A percentile compares a stretch with the other conserved stretches of the same genome.
phyloP scores from a whole-genome alignment of 2,113 vertebrate genomes.

The Helogale parvula region DNA sequence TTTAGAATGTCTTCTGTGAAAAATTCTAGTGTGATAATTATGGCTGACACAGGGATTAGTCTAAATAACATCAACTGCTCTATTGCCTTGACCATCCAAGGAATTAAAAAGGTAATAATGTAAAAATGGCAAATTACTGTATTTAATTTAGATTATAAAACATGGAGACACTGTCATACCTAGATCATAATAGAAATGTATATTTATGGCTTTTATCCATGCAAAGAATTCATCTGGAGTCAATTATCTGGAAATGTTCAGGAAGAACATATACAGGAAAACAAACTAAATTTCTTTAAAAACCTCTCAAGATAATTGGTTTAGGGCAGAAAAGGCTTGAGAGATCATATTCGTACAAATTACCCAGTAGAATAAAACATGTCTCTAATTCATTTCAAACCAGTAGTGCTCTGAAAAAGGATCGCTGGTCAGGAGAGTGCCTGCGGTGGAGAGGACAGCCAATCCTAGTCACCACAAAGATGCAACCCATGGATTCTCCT shows the following conservation, averaged over 20 bases:
- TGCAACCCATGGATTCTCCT: background rate
- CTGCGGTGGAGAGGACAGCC: no score
- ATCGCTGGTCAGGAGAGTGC: background rate
- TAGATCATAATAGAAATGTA: background rate
- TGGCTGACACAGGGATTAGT: background rate
- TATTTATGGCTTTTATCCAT: conserved; percentile 49
- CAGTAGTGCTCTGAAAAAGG: background rate
- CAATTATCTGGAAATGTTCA: conserved; percentile 66
- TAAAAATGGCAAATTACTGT: conserved; percentile 30
- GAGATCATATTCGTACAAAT: conserved; percentile 32
- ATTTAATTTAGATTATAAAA: conserved; percentile 45
- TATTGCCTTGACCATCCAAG: background rate
- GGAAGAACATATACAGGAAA: conserved; percentile 34
- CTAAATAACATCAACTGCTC: background rate
- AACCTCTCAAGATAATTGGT: conserved; percentile 29
- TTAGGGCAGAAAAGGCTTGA: conserved; percentile 31
- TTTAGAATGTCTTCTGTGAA: background rate
- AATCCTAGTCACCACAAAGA: no score
- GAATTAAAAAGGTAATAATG: conserved; percentile 31
- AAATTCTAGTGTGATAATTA: background rate
- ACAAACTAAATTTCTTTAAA: conserved; percentile 35
- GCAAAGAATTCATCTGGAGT: conserved; percentile 51
- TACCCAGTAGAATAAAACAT: background rate
- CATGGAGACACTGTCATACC: background rate
- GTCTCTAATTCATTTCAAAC: conserved; percentile 48